Percentiles rank a stretch among this genome's conserved stretches.
These are phyloP conservation scores for Heterohyrax brucei DNA, from an alignment of 2,797 vertebrate genomes.

Conservation along the genomic window DNA sequence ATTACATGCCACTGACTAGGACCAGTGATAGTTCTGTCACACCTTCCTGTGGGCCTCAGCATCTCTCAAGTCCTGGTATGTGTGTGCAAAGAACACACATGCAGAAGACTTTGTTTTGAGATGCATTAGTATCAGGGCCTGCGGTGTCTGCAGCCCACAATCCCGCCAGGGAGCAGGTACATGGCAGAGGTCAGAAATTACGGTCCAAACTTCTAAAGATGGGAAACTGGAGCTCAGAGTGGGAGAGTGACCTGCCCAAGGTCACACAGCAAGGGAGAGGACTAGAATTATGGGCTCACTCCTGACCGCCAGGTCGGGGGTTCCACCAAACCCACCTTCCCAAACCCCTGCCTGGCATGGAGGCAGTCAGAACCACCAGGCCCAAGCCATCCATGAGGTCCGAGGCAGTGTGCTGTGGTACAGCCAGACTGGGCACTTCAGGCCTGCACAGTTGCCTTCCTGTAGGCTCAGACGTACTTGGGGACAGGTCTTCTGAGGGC, in stretches of 20 bases:
- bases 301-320: background rate
- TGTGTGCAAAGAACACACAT: conserved; percentile 31
- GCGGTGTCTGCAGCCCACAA: background rate
- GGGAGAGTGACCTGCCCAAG: background rate
- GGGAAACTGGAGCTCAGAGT: background rate
- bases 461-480: background rate
- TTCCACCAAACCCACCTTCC: no score
- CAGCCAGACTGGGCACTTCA: background rate
- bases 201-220: background rate
- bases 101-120: accelerated
- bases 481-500: background rate
- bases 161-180: background rate
- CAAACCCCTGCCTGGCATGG: background rate
- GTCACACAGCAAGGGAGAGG: background rate
- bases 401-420: accelerated
- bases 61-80: conserved; percentile 61
- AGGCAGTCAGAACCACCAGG: background rate
- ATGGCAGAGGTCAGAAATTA: background rate
- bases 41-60: conserved; percentile 78
- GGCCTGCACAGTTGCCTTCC: no score
- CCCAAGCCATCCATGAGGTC: background rate
- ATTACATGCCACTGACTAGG: conserved; percentile 64
- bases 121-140: background rate
- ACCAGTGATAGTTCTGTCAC: conserved; percentile 75
- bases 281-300: background rate